Evolutionary conservation across 1,140 invertebrate species (phyloP).

Genomic region (Contarinia nasturtii): DNA sequence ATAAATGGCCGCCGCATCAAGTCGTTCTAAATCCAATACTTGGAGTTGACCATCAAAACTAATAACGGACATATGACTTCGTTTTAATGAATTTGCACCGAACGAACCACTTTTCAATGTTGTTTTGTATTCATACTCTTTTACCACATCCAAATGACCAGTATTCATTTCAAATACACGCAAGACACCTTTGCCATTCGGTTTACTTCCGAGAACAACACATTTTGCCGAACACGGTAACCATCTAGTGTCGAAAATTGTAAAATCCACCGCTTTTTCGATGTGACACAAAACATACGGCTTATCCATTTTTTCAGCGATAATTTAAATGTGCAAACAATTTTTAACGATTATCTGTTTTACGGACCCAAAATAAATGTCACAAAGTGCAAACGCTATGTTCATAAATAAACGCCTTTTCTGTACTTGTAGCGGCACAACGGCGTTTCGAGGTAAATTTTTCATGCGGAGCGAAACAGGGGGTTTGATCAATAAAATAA

Average conservation of each 20-base stretch:
- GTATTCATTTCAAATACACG: slow-evolving; percentile 71
- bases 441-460: too few relatives aligned
- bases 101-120: slow-evolving; percentile 89
- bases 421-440: too few relatives aligned
- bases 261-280: slow-evolving; percentile 67
- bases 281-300: slow-evolving; percentile 80
- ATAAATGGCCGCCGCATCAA: slow-evolving; percentile 44
- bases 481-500: too few relatives aligned
- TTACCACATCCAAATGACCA: slow-evolving; percentile 48
- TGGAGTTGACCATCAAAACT: slow-evolving; percentile 76
- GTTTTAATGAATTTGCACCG: slow-evolving; percentile 59
- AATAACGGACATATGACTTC: slow-evolving; percentile 70
- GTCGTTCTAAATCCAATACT: slow-evolving; percentile 70
- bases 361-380: too few relatives aligned
- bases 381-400: too few relatives aligned
- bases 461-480: too few relatives aligned
- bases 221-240: slow-evolving; percentile 85
- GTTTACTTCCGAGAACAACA: slow-evolving; percentile 65
- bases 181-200: slow-evolving; percentile 64
- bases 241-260: slow-evolving; percentile 85
- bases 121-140: slow-evolving; percentile 53
- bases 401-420: too few relatives aligned
- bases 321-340: too few relatives aligned
- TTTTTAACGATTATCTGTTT: too few relatives aligned
- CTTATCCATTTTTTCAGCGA: slow-evolving; percentile 25